Evolutionary conservation across 1,140 invertebrate species (phyloP), one percentile per base, ranked within the genome.

Genomic region (Anastatus disparis): DNA sequence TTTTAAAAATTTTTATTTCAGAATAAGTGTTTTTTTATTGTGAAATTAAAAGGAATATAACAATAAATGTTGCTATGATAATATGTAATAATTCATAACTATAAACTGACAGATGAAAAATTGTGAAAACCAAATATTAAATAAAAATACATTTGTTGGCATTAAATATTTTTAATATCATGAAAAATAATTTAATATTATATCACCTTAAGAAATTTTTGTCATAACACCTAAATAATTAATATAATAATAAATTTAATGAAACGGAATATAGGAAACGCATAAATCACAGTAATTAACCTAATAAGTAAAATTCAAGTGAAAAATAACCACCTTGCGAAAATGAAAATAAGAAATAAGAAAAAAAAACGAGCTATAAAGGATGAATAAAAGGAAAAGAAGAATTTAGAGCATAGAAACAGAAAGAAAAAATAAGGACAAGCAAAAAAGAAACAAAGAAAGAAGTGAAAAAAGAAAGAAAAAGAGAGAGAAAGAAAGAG

Each of bases 381-480:
- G 62, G 55, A 56, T 71, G 50, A 63, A 26, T 22, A 59, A 62
- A 40, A 56, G 31, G 62, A 61, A 31, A 26, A 42, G 4, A 4
- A 53, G n/a, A n/a, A n/a, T n/a, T n/a, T n/a, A n/a, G n/a, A n/a
- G n/a, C n/a, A n/a, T n/a, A n/a, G n/a, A n/a, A n/a, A n/a, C n/a
- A n/a, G n/a, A n/a, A n/a, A n/a, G 55, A 40, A 40, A n/a, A 38
- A 40, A 38, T 40, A 35, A 35, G 31, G 10, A 35, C 31, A 10
- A 35, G 4, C 31, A 9, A 55, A n/a, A n/a, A 29, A 29, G 27
- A 31, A 10, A 58, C 7, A 38, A n/a, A 31, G 1, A 50, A 8
- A 55, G 53, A 68, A 46, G 59, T 44, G 20, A 0, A 44, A 46
- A 24, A 59, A 70, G 66, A 61, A 63, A 61, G 55, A 20, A 31